Conservation (phyloP, 2,113 vertebrate species). For the Poeciliopsis retropinna region DNA sequence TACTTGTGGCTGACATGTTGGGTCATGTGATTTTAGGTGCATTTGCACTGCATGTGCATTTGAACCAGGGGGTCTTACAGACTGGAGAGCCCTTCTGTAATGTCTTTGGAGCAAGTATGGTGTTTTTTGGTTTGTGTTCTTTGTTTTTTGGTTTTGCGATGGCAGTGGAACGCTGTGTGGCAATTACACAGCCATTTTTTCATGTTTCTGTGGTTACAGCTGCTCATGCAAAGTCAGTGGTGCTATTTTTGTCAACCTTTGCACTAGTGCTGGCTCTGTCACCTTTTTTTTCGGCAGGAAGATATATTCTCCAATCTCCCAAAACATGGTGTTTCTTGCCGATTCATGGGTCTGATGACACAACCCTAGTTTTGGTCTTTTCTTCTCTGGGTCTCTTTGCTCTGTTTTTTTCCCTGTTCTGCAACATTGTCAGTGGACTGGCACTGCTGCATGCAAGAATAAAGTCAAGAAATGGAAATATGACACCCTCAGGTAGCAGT, state of each 20-base stretch:
- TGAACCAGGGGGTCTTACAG: slow-evolving; percentile 1
- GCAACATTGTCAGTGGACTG: slow-evolving; percentile 82
- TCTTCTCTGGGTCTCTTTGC: slow-evolving; percentile 81
- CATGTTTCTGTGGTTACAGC: slow-evolving; percentile 77
- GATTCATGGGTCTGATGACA: slow-evolving; percentile 60
- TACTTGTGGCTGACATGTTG: slow-evolving; percentile 83
- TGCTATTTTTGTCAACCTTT: slow-evolving; percentile 65
- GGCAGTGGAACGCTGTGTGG: slow-evolving; percentile 86
- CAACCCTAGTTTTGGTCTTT: slow-evolving; percentile 78
- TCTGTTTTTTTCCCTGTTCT: slow-evolving; percentile 79
- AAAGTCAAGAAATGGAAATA: slow-evolving; percentile 20
- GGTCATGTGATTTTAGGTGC: slow-evolving; percentile 85
- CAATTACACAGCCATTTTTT: slow-evolving; percentile 83
- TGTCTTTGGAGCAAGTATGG: slow-evolving; percentile 85
- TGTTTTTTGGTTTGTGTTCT: slow-evolving; percentile 85
- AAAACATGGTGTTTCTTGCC: slow-evolving; percentile 88
- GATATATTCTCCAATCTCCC: slow-evolving; percentile 78
- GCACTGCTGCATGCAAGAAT: slow-evolving; percentile 79
- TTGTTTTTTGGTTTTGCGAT: slow-evolving; percentile 85
- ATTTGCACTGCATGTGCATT: slow-evolving; percentile 83
- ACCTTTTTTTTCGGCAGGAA: slow-evolving; percentile 79
- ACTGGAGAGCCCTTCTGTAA: slow-evolving; percentile 74
- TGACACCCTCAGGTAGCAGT: neutral
- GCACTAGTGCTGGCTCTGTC: slow-evolving; percentile 80
- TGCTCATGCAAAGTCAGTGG: slow-evolving; percentile 63